Percentiles rank a stretch among this genome's conserved stretches.
Evolutionary conservation across 2,888 invertebrate genomes (phyloP).

Genomic region (Pheosia gnoma): DNA sequence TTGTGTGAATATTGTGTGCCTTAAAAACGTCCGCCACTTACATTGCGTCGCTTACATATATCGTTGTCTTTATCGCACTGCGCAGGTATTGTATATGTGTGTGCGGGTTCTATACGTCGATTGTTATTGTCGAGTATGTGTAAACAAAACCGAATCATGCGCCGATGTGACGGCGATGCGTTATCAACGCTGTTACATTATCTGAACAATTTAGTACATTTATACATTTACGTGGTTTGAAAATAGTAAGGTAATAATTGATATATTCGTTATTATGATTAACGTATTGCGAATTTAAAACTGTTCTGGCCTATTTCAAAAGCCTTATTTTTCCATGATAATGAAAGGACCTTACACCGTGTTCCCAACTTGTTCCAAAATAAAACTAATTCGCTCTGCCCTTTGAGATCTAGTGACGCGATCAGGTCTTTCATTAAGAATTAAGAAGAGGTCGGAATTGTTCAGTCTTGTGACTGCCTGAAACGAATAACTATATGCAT

Average conservation of each 20-base stretch:
- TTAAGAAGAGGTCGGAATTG: too few species aligned
- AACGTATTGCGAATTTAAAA: too few species aligned
- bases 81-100: slow-evolving; percentile 27
- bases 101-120: slow-evolving; percentile 32
- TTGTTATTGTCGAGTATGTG: slow-evolving; percentile 70
- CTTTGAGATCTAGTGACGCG: too few species aligned
- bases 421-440: too few species aligned
- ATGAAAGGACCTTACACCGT: too few species aligned
- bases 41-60: background rate
- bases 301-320: too few species aligned
- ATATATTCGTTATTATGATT: too few species aligned
- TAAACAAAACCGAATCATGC: slow-evolving; percentile 64
- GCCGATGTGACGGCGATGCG: slow-evolving; percentile 42
- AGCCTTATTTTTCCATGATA: too few species aligned
- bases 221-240: slow-evolving; percentile 1
- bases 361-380: too few species aligned
- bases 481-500: too few species aligned
- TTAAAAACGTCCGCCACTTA: slow-evolving; percentile 30
- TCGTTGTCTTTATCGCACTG: slow-evolving; percentile 43
- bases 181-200: slow-evolving; percentile 33
- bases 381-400: too few species aligned
- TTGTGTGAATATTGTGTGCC: slow-evolving; percentile 34
- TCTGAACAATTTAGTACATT: slow-evolving; percentile 14
- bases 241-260: background rate
- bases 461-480: too few species aligned